phyloP scores from a whole-genome alignment of 2,888 invertebrate genomes.

The Erpobdella octoculata region DNA sequence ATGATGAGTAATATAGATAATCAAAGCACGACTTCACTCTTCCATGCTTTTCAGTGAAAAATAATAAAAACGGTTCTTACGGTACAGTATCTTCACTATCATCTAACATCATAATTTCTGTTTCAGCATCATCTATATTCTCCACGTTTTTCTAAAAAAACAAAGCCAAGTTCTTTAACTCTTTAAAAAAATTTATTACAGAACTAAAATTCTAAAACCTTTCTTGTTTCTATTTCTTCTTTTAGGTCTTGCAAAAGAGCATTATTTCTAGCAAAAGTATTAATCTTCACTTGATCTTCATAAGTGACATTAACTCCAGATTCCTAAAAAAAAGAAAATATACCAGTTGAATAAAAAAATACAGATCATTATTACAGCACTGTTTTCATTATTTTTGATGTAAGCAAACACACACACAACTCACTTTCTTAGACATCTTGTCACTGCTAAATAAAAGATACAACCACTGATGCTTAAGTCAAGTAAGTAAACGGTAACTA shows the following conservation, averaged over 20 bases:
- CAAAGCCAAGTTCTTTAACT: background rate
- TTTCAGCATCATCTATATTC: conserved; percentile 80
- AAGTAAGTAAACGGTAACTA: too few relatives aligned
- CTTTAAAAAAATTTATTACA: background rate
- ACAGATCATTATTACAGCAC: too few relatives aligned
- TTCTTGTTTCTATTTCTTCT: conserved; percentile 74
- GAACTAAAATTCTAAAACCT: conserved; percentile 50
- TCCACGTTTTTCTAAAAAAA: conserved; percentile 68
- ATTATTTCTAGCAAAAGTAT: conserved; percentile 86
- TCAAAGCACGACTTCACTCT: too few relatives aligned
- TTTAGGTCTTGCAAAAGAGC: conserved; percentile 82
- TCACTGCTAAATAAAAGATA: too few relatives aligned
- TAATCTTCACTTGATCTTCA: conserved; percentile 95
- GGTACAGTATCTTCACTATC: conserved; percentile 62
- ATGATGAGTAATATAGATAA: too few relatives aligned
- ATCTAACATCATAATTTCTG: conserved; percentile 69
- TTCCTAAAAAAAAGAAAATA: conserved; percentile 50
- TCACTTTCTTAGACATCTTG: too few relatives aligned
- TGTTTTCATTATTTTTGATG: too few relatives aligned
- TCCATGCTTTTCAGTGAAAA: too few relatives aligned
- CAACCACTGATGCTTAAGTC: too few relatives aligned
- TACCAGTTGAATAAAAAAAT: conserved; percentile 20
- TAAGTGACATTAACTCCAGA: conserved; percentile 85
- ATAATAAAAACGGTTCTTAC: too few relatives aligned
- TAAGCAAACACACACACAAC: too few relatives aligned